These are phyloP conservation scores for Botia kubotai DNA, from an alignment of 2,797 vertebrate genomes.

Conservation along the genomic window DNA sequence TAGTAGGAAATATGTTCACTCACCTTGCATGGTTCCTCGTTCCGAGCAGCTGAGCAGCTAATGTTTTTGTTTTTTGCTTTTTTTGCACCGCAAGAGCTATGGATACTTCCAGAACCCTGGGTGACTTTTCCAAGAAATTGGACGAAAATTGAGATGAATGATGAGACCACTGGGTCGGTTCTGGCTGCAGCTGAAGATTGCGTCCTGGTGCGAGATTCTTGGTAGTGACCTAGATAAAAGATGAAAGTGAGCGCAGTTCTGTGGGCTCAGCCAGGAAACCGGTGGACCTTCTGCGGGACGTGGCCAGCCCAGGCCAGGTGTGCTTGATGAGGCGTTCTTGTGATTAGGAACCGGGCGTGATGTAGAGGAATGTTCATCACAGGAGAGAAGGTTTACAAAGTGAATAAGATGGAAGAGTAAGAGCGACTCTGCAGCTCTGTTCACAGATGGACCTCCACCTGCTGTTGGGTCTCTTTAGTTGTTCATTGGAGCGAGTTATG, in stretches of 20 bases:
- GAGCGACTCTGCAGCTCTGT: slow-evolving; percentile 16
- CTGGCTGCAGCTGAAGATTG: slow-evolving; percentile 55
- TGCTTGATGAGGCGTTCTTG: slow-evolving; percentile 77
- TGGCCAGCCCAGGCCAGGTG: slow-evolving; percentile 73
- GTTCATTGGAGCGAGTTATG: slow-evolving; percentile 58
- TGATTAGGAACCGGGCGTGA: slow-evolving; percentile 75
- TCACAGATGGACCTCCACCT: slow-evolving; percentile 73
- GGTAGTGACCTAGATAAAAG: slow-evolving; percentile 49
- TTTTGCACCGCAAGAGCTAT: slow-evolving; percentile 24
- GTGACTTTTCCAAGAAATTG: slow-evolving; percentile 35
- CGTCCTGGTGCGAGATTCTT: slow-evolving; percentile 56
- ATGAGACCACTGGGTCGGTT: slow-evolving; percentile 65
- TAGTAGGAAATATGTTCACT: slow-evolving; percentile 39
- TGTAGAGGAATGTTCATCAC: slow-evolving; percentile 70
- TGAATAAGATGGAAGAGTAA: slow-evolving; percentile 13
- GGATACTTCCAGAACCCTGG: slow-evolving; percentile 31
- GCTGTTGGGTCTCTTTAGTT: slow-evolving; percentile 74
- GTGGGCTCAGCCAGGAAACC: slow-evolving; percentile 73
- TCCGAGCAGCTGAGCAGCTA: slow-evolving; percentile 25
- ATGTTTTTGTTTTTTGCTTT: slow-evolving; percentile 30
- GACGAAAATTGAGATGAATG: slow-evolving; percentile 47
- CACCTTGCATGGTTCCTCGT: slow-evolving; percentile 33
- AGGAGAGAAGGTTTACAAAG: slow-evolving; percentile 47
- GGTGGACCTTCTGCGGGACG: slow-evolving; percentile 74
- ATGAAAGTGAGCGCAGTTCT: slow-evolving; percentile 55